Conservation (phyloP, 2,888 invertebrate species). For the Coremacera marginata region DNA sequence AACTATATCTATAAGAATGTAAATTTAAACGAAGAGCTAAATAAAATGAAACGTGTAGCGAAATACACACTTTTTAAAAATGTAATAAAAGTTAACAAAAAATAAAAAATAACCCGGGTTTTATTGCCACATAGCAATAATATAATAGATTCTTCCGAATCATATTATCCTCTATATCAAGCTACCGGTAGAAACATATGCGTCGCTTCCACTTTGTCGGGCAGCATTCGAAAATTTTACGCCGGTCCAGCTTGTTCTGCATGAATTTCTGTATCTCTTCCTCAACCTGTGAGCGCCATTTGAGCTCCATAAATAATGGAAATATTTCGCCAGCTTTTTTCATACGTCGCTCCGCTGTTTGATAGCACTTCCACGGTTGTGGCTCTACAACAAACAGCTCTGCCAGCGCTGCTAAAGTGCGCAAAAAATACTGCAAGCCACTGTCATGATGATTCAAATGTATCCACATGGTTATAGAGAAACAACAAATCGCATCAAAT, state of each 20-base stretch:
- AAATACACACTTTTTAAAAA: constrained; percentile 14
- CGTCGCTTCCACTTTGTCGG: constrained; percentile 79
- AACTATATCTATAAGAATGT: neutral
- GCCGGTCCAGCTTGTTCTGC: constrained; percentile 68
- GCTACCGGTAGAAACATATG: constrained; percentile 74
- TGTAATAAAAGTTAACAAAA: neutral
- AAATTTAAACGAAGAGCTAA: neutral
- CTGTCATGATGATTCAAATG: constrained; percentile 86
- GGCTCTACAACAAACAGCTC: constrained; percentile 81
- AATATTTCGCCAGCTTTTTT: constrained; percentile 74
- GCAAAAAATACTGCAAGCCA: constrained; percentile 76
- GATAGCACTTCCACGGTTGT: constrained; percentile 89
- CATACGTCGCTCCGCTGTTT: constrained; percentile 79
- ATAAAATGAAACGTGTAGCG: neutral
- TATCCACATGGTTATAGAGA: constrained; percentile 92
- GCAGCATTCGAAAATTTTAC: constrained; percentile 73
- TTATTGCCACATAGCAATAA: neutral
- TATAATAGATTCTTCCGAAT: neutral
- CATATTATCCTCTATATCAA: neutral
- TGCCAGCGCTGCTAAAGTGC: constrained; percentile 71
- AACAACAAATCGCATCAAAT: constrained; percentile 82
- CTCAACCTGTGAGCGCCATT: constrained; percentile 75
- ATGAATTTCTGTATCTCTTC: constrained; percentile 74
- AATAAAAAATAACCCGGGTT: neutral
- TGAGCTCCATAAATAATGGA: constrained; percentile 73